Percentiles rank a stretch among this genome's conserved stretches.
phyloP scores from a whole-genome alignment of 2,797 vertebrate species.

The Odontamblyopus lacepedii region DNA sequence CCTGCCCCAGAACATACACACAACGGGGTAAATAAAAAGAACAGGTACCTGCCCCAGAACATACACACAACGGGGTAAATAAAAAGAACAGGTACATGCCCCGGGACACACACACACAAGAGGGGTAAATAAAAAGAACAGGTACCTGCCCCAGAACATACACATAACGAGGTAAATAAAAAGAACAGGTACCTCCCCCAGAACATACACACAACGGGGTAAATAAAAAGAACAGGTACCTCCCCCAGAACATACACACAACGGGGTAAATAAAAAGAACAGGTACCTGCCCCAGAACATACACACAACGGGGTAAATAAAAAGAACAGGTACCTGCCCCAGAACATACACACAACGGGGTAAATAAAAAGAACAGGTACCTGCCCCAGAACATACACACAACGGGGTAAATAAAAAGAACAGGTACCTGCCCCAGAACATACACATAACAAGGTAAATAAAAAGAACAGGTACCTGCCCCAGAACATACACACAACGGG shows the following conservation, averaged over 20 bases:
- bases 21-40: slow-evolving; percentile 61
- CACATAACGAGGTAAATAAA: not conserved
- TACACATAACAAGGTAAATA: not conserved
- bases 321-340: slow-evolving; percentile 89
- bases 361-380: slow-evolving; percentile 61
- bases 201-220: not conserved
- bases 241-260: slow-evolving; percentile 37
- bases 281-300: too few relatives aligned
- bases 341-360: not conserved
- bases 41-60: slow-evolving; percentile 83
- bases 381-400: slow-evolving; percentile 55
- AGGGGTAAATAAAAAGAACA: too few relatives aligned
- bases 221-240: slow-evolving; percentile 70
- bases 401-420: too few relatives aligned
- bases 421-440: too few relatives aligned
- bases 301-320: not conserved
- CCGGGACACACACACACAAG: too few relatives aligned
- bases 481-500: not conserved
- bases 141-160: too few relatives aligned
- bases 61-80: not conserved
- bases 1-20: not conserved
- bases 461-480: slow-evolving; percentile 89
- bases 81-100: slow-evolving; percentile 76
- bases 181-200: slow-evolving; percentile 89
- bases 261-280: too few relatives aligned